Evolutionary conservation across 2,888 invertebrate genomes (phyloP), one percentile per base, ranked within the genome.

Genomic region (Cepaea hortensis): DNA sequence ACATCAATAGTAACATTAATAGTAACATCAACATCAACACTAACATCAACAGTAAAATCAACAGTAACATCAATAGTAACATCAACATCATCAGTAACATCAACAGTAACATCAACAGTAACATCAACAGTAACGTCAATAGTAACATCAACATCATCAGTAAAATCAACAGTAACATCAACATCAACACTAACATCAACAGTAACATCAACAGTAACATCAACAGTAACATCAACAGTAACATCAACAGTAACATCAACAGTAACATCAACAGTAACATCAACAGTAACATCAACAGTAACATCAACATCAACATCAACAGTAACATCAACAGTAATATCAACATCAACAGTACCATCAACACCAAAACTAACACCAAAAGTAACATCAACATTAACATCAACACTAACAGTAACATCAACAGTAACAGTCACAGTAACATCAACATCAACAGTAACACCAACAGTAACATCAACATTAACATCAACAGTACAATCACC

Each of bases 161-260:
- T 35, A 35, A 35, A 0, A 35, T 35, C 35, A 35, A 35, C 35
- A 35, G 1, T 35, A n/a, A n/a, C n/a, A n/a, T n/a, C 46, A 85
- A 61, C 46, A 77, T 61, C 1, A 85, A 55, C n/a, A 85, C 6
- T 1, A 85, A 61, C n/a, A 77, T 77, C n/a, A 85, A 50, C 20
- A 85, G 65, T n/a, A 85, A 61, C 48, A 85, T 77, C 48, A 85
- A 55, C 48, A 85, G 77, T n/a, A 85, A 61, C 48, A 77, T 77
- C n/a, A 77, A 55, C n/a, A 79, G 50, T n/a, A n/a, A n/a, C 35
- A 35, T 35, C 35, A 35, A 35, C 1, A 35, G 35, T 35, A 35
- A 35, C 35, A 35, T 35, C 35, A 35, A 35, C 35, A 35, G 35
- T 35, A 35, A 1, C 0, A 1, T 35, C 35, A 35, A 35, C 35